Conservation (phyloP, 2,797 vertebrate species). For the Myotis vivesi region DNA sequence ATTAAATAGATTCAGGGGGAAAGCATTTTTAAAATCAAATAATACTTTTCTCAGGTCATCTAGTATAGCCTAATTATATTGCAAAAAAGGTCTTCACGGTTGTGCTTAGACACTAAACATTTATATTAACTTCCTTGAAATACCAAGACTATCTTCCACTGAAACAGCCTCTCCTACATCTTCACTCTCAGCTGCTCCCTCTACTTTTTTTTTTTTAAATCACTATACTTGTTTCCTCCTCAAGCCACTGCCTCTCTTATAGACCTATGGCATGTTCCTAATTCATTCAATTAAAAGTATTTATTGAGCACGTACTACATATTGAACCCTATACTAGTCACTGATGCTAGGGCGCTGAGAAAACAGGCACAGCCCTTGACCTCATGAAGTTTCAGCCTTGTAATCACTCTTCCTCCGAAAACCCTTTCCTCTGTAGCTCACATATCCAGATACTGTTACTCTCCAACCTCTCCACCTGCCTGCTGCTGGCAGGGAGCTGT, state of each 20-base stretch:
- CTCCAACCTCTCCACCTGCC: neutral
- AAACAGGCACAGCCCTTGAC: neutral
- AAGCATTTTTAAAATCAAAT: slow-evolving; percentile 29
- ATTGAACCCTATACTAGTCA: neutral
- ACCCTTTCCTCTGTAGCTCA: neutral
- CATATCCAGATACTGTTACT: neutral
- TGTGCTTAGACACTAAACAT: neutral
- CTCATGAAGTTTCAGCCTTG: neutral
- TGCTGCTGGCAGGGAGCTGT: neutral
- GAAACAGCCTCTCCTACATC: neutral
- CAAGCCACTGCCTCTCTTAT: neutral
- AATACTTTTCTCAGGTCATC: slow-evolving; percentile 1
- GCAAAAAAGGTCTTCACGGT: neutral
- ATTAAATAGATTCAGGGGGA: slow-evolving; percentile 65
- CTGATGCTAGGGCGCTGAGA: neutral
- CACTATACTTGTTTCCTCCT: neutral
- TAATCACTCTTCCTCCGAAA: neutral
- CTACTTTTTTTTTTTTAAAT: neutral
- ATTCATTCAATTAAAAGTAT: slow-evolving; percentile 8
- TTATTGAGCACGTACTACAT: neutral
- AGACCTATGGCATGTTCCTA: neutral
- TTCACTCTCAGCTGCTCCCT: neutral
- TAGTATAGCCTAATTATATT: neutral
- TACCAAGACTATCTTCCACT: neutral
- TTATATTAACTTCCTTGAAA: slow-evolving; percentile 30